Conservation (phyloP, 1,140 invertebrate species). For the Protaetia brevitarsis region DNA sequence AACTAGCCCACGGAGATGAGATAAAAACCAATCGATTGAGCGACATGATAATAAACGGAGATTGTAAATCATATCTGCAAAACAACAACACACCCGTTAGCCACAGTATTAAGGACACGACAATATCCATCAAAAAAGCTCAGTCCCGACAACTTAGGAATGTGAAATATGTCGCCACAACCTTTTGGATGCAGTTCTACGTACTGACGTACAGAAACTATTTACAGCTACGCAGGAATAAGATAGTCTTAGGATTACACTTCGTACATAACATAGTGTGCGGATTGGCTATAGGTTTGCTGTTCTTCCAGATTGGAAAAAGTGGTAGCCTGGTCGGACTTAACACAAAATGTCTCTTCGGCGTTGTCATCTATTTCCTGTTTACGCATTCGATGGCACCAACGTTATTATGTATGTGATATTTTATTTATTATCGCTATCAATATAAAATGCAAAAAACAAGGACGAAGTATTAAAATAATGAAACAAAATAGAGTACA, state of each 20-base stretch:
- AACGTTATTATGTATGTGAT: constrained; percentile 58
- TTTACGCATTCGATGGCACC: constrained; percentile 62
- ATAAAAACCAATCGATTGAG: constrained; percentile 35
- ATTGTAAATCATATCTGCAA: constrained; percentile 10
- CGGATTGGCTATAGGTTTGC: constrained; percentile 53
- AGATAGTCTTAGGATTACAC: constrained; percentile 56
- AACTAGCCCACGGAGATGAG: constrained; percentile 47
- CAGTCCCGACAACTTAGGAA: constrained; percentile 14
- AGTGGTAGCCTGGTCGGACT: constrained; percentile 53
- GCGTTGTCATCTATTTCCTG: constrained; percentile 59
- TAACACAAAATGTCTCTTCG: constrained; percentile 60
- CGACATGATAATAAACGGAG: constrained; percentile 31
- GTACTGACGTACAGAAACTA: constrained; percentile 55
- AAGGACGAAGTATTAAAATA: no score
- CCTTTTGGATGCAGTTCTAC: constrained; percentile 54
- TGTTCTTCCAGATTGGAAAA: constrained; percentile 57
- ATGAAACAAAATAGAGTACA: no score
- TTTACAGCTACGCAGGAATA: constrained; percentile 55
- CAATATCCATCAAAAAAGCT: neutral
- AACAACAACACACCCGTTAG: constrained; percentile 28
- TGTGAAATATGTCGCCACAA: constrained; percentile 40
- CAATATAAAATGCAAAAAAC: no score
- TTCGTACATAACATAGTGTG: constrained; percentile 55
- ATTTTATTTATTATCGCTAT: neutral
- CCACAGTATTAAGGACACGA: constrained; percentile 43